phyloP scores from a whole-genome alignment of 1,140 invertebrate genomes.

The Pseudomyrmex pallidus region DNA sequence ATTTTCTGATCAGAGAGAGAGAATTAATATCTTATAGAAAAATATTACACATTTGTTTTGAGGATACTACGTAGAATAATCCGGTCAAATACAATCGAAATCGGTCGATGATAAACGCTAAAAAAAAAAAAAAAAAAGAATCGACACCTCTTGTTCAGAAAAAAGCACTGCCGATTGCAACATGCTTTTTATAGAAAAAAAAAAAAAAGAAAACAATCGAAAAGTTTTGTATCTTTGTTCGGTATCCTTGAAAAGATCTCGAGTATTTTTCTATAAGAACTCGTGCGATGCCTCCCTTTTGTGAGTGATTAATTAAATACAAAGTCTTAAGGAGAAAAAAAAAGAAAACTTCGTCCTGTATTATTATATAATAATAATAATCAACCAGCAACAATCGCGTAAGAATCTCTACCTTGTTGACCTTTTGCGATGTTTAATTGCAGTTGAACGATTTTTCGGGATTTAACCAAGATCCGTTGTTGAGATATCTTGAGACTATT shows the following conservation, averaged over 20 bases:
- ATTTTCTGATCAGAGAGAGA: conserved; percentile 18
- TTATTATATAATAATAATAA: conserved; percentile 2
- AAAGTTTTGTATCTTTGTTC: background rate
- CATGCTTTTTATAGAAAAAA: conserved; percentile 2
- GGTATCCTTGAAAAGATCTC: conserved; percentile 24
- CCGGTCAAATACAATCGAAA: conserved; percentile 9
- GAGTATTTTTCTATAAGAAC: conserved; percentile 48
- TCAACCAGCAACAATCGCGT: conserved; percentile 29
- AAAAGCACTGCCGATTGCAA: conserved; percentile 43
- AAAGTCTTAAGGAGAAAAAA: conserved; percentile 5
- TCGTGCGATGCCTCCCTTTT: conserved; percentile 24
- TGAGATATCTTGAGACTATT: conserved; percentile 47
- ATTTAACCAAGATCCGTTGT: conserved; percentile 43
- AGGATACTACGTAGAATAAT: conserved; percentile 9
- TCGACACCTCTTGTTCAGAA: background rate
- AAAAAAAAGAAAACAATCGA: conserved; percentile 8
- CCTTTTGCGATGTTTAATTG: conserved; percentile 43
- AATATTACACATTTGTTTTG: conserved; percentile 24
- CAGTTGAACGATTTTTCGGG: conserved; percentile 33
- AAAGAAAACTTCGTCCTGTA: conserved; percentile 21
- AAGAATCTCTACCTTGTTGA: conserved; percentile 54
- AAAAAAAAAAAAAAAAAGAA: background rate
- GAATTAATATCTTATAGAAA: conserved; percentile 36
- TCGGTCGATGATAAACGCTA: background rate
- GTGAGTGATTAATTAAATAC: background rate